Conservation (phyloP, 1,140 invertebrate species). For the Hesperophylax magnus region DNA sequence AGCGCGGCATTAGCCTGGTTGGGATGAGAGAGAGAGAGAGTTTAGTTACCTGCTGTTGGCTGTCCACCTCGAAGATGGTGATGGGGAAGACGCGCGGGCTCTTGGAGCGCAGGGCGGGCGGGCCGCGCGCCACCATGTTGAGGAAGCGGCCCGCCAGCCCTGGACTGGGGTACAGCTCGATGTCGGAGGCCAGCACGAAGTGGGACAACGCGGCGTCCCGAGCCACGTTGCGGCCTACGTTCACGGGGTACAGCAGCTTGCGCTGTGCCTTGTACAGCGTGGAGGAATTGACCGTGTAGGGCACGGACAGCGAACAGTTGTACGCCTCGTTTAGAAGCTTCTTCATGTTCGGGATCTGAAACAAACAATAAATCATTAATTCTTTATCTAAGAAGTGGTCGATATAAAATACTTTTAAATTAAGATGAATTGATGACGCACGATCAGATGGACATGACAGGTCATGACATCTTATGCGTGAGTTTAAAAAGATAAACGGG, state of each 20-base stretch:
- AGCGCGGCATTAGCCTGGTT: constrained; percentile 73
- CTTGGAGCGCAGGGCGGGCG: constrained; percentile 72
- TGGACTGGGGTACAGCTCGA: constrained; percentile 91
- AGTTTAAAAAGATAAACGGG: too few relatives aligned
- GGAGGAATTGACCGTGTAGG: constrained; percentile 77
- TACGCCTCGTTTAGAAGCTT: constrained; percentile 82
- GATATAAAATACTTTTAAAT: too few relatives aligned
- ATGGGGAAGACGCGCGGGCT: constrained; percentile 86
- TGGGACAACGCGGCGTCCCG: constrained; percentile 84
- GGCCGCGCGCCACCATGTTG: constrained; percentile 84
- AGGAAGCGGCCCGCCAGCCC: constrained; percentile 83
- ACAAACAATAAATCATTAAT: constrained; percentile 45
- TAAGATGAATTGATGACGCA: too few relatives aligned
- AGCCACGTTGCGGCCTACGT: constrained; percentile 89
- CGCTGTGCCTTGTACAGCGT: constrained; percentile 86
- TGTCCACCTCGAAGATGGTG: constrained; percentile 87
- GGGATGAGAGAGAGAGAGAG: too few relatives aligned
- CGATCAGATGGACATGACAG: too few relatives aligned
- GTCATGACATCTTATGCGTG: too few relatives aligned
- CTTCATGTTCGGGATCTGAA: constrained; percentile 77
- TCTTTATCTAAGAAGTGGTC: too few relatives aligned
- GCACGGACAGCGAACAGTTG: constrained; percentile 81
- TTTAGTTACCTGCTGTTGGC: not conserved
- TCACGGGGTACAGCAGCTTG: constrained; percentile 89
- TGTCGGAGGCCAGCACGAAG: constrained; percentile 88